Evolutionary conservation across 37 sponge, comb jelly and placozoan species (phyloP).

Genomic region (Chondrilla cf. caribensis): DNA sequence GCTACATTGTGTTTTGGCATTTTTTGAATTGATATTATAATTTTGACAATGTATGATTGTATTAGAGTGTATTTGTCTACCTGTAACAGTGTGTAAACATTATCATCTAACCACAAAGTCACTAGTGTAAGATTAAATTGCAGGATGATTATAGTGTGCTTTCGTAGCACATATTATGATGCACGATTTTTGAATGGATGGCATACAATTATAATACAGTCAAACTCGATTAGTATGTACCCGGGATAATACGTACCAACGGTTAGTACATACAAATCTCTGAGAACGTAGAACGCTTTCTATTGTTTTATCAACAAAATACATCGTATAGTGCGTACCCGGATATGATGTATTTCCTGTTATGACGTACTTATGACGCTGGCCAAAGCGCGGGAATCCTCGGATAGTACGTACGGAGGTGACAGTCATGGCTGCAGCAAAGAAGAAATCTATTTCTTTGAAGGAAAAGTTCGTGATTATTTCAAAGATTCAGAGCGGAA

Average conservation of each 20-base stretch:
- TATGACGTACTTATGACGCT: not conserved
- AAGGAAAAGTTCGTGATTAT: slow-evolving; percentile 13
- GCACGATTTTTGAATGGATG: too few species aligned
- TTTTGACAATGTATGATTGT: too few species aligned
- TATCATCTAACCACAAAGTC: too few species aligned
- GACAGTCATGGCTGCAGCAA: not conserved
- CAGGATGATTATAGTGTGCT: too few species aligned
- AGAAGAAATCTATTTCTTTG: not conserved
- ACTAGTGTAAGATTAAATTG: too few species aligned
- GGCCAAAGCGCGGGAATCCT: not conserved
- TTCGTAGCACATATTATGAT: too few species aligned
- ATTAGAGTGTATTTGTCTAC: too few species aligned
- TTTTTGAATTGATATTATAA: too few species aligned
- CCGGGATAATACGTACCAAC: slow-evolving; percentile 21
- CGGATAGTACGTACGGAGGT: not conserved
- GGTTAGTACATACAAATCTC: slow-evolving; percentile 7
- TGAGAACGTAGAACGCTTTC: not conserved
- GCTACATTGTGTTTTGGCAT: too few species aligned
- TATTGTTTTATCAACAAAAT: not conserved
- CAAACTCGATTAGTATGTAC: slow-evolving; percentile 11
- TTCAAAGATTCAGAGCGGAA: not conserved
- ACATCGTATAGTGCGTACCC: slow-evolving; percentile 16
- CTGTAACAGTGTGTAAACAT: too few species aligned
- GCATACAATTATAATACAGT: too few species aligned
- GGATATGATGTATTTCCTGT: not conserved